Evolutionary conservation across 2,888 invertebrate species (phyloP).

Genomic region (Meiosimyza decipiens): DNA sequence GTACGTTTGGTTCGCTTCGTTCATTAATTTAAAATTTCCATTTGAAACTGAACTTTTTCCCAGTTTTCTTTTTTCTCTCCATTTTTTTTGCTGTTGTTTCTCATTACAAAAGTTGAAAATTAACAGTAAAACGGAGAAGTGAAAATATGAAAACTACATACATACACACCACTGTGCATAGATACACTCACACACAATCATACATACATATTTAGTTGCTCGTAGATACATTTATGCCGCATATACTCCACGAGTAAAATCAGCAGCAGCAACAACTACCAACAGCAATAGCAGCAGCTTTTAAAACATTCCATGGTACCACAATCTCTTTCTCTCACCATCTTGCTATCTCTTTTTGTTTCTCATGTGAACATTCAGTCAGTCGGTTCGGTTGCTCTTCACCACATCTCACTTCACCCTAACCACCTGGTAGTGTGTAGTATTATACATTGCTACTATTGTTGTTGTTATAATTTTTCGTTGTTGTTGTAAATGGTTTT

Average conservation of each 20-base stretch:
- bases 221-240: slow-evolving; percentile 22
- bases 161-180: slow-evolving; percentile 23
- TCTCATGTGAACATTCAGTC: slow-evolving; percentile 33
- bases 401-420: slow-evolving; percentile 44
- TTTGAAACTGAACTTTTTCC: slow-evolving; percentile 55
- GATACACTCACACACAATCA: slow-evolving; percentile 45
- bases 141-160: slow-evolving; percentile 37
- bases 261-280: neutral
- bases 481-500: slow-evolving; percentile 44
- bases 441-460: neutral
- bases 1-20: slow-evolving; percentile 52
- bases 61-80: slow-evolving; percentile 38
- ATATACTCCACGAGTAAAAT: slow-evolving; percentile 20
- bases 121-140: slow-evolving; percentile 39
- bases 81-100: slow-evolving; percentile 44
- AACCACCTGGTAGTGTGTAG: slow-evolving; percentile 1
- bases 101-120: slow-evolving; percentile 45
- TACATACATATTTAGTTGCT: slow-evolving; percentile 35
- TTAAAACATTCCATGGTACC: slow-evolving; percentile 37
- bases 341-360: slow-evolving; percentile 2
- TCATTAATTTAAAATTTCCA: slow-evolving; percentile 65
- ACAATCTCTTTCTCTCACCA: slow-evolving; percentile 21
- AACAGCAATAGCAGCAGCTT: slow-evolving; percentile 15
- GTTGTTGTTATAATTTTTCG: slow-evolving; percentile 6
- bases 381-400: slow-evolving; percentile 37